Evolutionary conservation across 37 sponge, comb jelly and placozoan genomes (phyloP).

Genomic region (Chondrosia reniformis): DNA sequence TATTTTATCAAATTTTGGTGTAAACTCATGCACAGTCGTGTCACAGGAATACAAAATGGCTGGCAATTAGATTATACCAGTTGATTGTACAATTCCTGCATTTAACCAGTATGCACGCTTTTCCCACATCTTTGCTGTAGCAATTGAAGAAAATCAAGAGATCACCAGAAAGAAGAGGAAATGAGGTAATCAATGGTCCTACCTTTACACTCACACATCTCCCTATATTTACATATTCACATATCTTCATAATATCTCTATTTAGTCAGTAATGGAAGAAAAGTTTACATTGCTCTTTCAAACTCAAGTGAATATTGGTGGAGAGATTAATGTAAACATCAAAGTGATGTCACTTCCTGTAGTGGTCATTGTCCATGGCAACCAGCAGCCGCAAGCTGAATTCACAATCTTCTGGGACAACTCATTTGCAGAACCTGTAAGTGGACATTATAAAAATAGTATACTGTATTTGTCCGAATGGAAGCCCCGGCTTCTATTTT

Average conservation of each 20-base stretch:
- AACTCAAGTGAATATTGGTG: constrained; percentile 18
- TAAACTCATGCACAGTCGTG: too few species aligned
- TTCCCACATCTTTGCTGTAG: too few species aligned
- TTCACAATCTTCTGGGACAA: constrained; percentile 99
- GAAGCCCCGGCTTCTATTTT: too few species aligned
- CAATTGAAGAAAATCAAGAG: constrained; percentile 62
- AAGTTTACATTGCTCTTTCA: constrained; percentile 40
- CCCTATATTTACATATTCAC: background rate
- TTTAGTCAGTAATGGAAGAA: constrained; percentile 24
- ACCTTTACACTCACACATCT: background rate
- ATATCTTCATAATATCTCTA: too few species aligned
- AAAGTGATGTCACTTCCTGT: constrained; percentile 78
- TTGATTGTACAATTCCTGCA: too few species aligned
- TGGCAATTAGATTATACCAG: too few species aligned
- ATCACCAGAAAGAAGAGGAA: constrained; percentile 46
- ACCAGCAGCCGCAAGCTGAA: constrained; percentile 89
- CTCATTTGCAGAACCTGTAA: constrained; percentile 82
- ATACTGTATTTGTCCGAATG: too few species aligned
- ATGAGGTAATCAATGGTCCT: too few species aligned
- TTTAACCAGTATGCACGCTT: too few species aligned
- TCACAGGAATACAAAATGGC: too few species aligned
- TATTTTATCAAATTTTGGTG: too few species aligned
- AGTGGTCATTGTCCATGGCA: constrained; percentile 94
- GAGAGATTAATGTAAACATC: constrained; percentile 6
- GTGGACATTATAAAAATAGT: background rate